Base-by-base conservation (phyloP, 2,797 vertebrate genomes). In the Sebastes nivosus region DNA sequence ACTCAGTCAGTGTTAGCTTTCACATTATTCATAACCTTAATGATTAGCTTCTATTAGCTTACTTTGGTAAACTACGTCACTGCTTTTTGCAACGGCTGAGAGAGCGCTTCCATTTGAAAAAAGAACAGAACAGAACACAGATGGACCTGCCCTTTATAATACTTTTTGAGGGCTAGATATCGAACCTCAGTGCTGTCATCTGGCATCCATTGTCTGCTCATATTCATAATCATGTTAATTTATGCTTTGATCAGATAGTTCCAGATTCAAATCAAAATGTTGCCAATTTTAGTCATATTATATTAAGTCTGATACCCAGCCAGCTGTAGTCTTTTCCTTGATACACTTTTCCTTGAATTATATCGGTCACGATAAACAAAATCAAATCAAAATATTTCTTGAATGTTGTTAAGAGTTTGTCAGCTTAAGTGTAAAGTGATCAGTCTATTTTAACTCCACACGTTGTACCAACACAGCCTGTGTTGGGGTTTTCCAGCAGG, bases 401-500 rank as follows among this genome's bases (percentile, higher is more conserved):
- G 46, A 8, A 4, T 70, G 38, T 14, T 27, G 9, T 25, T 34
- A n/a, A 61, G 18, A 42, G n/a, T 38, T 72, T 52, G 38, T 61
- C 55, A 58, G 73, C 27, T 70, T 38, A 67, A 14, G 36, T 58
- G 61, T 70, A 22, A 22, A 77, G 67, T 27, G 67, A 46, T n/a
- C 25, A 13, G 25, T 18, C 30, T 66, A n/a, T 77, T 30, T 72
- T 72, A 67, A 25, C 16, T n/a, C 13, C 12, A n/a, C 36, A 54
- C 29, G 67, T 81, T n/a, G 42, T 22, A 80, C 24, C 20, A 36
- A n/a, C 32, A 34, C 36, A 32, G 75, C 22, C 25, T 72, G 59
- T 71, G 63, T 13, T 16, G 5, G 14, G 64, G 46, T 30, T 75
- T 72, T 75, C 67, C 73, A 77, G 50, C 24, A 58, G 38, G 59